Conservation (phyloP, 2,888 invertebrate genomes). For the Aquatica leii region DNA sequence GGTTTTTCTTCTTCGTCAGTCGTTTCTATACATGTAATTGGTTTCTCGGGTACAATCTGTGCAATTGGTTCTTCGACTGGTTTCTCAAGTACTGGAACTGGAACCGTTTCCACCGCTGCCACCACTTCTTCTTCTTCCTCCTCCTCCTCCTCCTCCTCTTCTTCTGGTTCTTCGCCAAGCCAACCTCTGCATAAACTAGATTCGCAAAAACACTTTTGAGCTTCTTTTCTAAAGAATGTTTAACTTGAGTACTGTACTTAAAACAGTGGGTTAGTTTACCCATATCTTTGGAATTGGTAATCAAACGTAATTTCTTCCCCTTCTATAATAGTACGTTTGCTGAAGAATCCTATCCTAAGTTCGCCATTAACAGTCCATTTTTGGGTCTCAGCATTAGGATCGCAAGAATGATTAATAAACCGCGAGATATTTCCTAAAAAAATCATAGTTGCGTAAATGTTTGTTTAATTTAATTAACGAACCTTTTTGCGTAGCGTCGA, state of each 20-base stretch:
- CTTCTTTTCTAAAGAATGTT: slow-evolving; percentile 76
- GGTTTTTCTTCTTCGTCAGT: slow-evolving; percentile 31
- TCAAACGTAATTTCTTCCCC: slow-evolving; percentile 99
- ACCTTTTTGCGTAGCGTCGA: slow-evolving; percentile 94
- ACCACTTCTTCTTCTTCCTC: slow-evolving; percentile 61
- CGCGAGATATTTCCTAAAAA: slow-evolving; percentile 83
- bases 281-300: slow-evolving; percentile 97
- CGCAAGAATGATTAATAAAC: slow-evolving; percentile 99
- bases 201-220: slow-evolving; percentile 96
- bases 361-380: slow-evolving; percentile 97
- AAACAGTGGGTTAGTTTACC: slow-evolving; percentile 65
- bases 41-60: slow-evolving; percentile 60
- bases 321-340: slow-evolving; percentile 78
- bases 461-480: slow-evolving; percentile 5
- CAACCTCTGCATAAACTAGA: slow-evolving; percentile 90
- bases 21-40: slow-evolving; percentile 9
- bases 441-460: background rate
- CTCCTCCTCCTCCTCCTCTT: slow-evolving; percentile 69
- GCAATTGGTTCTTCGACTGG: no score
- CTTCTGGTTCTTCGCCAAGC: slow-evolving; percentile 90
- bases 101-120: slow-evolving; percentile 56
- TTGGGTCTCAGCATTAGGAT: slow-evolving; percentile 98
- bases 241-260: background rate
- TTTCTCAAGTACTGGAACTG: no score
- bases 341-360: slow-evolving; percentile 96